These are phyloP conservation scores for Danio rerio DNA, from an alignment of 2,113 vertebrate species.

Conservation along the genomic window GRCz12tu NC_133177.1:35658001-35658500, in stretches of 20 bases:
- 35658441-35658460: neutral
- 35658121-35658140: conserved; percentile 17
- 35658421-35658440: neutral
- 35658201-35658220: neutral
- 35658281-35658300: conserved; percentile 14
- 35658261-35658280: neutral
- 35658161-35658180: conserved; percentile 7
- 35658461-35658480: neutral
- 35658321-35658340: conserved; percentile 9
- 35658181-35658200: neutral
- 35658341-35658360: conserved; percentile 3
- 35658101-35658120: neutral
- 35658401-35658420: neutral
- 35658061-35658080: neutral
- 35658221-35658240: neutral
- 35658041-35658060: neutral
- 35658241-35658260: neutral
- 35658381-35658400: conserved; percentile 22
- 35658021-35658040: neutral
- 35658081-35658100: neutral
- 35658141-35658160: neutral
- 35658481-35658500: neutral
- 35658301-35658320: neutral
- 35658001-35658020: conserved; percentile 3
- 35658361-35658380: conserved; percentile 40